Base-by-base conservation (phyloP, 1,140 invertebrate species). In the Apis dorsata region DNA sequence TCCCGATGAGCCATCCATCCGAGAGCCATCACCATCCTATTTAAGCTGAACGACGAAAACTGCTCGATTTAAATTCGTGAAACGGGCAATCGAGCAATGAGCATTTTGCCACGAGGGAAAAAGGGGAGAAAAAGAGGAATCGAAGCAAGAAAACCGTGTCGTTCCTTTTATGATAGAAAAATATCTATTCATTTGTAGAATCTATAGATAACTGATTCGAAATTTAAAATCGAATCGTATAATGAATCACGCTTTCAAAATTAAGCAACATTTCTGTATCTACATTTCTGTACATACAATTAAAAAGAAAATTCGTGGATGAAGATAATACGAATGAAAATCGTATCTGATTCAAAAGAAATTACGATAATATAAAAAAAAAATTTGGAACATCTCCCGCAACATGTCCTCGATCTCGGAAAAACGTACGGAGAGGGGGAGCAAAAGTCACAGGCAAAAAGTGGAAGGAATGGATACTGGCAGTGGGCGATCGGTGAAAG, bases 361-460 rank as follows among this genome's bases (percentile, higher is more conserved):
- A 34, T 34, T 34, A 34, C 34, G 34, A 34, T 3, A 3, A 3
- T 34, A 34, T 34, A 24, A 24, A 24, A 24, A 24, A 34, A 34
- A 34, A 34, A 34, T 34, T 34, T 34, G 34, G 1, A 34, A 44
- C 17, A 17, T 19, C 13, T 12, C 34, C 34, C 10, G 69, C 59
- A 24, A 44, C 79, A 53, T 49, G 24, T 59, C 49, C 66, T 21
- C 19, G 24, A 34, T 15, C 60, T 49, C 19, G 59, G 17, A 62
- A 53, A 86, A 66, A 55, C 63, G 63, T 28, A 24, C 55, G 13
- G 60, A 1, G 2, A 19, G 12, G 19, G 1, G 34, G 78, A 62
- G 59, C 80, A 44, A 44, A 44, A 44, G 77, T n/a, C 44, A 1
- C 53, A 28, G 57, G 63, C 49, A 78, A 83, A 83, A 86, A 78